Percentiles rank a stretch among this genome's conserved stretches.
These are phyloP conservation scores for Sycobia sp. DNA, from an alignment of 1,140 invertebrate genomes.

Conservation along the genomic window DNA sequence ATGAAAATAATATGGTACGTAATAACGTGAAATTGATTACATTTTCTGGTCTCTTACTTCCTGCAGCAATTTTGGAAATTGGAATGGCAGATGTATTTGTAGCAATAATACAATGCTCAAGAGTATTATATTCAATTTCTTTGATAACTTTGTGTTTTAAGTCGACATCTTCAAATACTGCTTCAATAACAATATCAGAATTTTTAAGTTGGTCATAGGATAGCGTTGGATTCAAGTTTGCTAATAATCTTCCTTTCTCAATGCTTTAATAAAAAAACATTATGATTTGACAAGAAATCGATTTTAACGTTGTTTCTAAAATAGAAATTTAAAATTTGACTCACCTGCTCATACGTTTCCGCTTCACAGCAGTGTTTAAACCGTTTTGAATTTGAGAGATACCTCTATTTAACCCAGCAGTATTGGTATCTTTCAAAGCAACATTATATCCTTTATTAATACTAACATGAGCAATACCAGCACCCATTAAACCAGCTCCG, in stretches of 20 bases:
- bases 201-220: conserved; percentile 87
- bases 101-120: conserved; percentile 92
- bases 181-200: conserved; percentile 96
- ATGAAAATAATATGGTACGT: no score
- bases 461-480: conserved; percentile 96
- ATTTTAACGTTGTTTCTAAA: no score
- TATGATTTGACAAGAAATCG: no score
- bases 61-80: conserved; percentile 92
- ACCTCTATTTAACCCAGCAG: conserved; percentile 82
- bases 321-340: background rate
- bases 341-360: conserved; percentile 73
- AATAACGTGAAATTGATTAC: conserved; percentile 61
- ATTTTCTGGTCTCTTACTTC: conserved; percentile 91
- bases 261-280: conserved; percentile 5
- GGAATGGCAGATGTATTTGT: conserved; percentile 98
- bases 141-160: conserved; percentile 98
- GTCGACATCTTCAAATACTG: conserved; percentile 96
- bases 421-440: conserved; percentile 89
- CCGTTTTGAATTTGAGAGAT: conserved; percentile 89
- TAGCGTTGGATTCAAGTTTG: conserved; percentile 81
- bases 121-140: conserved; percentile 88
- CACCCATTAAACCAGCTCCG: conserved; percentile 97
- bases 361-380: conserved; percentile 79
- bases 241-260: conserved; percentile 79
- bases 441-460: conserved; percentile 93